Evolutionary conservation across 2,113 vertebrate species (phyloP).

Genomic region (Dunckerocampus dactyliophorus): DNA sequence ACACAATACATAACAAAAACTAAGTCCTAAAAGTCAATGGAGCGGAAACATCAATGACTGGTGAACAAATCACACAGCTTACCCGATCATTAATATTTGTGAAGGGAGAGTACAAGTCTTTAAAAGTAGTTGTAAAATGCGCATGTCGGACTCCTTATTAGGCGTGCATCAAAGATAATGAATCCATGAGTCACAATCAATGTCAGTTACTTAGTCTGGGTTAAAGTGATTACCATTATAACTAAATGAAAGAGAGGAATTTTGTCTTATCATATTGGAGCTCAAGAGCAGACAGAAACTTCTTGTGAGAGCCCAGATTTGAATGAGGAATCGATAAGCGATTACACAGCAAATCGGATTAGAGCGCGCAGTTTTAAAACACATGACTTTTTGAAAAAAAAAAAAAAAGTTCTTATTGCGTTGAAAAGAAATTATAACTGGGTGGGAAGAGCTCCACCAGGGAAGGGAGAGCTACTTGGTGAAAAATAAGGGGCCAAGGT

Average conservation of each 20-base stretch:
- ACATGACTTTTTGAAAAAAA: neutral
- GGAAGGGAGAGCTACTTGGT: neutral
- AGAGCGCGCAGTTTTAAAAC: neutral
- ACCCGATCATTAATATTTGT: neutral
- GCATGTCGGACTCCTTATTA: neutral
- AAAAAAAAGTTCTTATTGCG: neutral
- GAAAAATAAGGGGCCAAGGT: constrained; percentile 3
- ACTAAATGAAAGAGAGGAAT: neutral
- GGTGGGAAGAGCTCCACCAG: neutral
- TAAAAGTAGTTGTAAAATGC: neutral
- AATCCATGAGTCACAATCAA: neutral
- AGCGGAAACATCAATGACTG: neutral
- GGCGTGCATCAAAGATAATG: neutral
- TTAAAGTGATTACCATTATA: neutral
- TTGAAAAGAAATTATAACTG: neutral
- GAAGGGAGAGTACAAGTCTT: neutral
- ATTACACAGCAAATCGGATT: constrained; percentile 3
- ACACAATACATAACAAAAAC: too few relatives aligned
- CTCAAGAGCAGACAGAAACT: neutral
- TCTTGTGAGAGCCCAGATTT: neutral
- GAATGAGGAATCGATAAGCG: neutral
- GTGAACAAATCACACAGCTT: neutral
- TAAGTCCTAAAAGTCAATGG: neutral
- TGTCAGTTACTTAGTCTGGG: neutral
- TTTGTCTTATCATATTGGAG: neutral